phyloP scores from a whole-genome alignment of 2,888 invertebrate genomes.

The Eupithecia dodoneata region DNA sequence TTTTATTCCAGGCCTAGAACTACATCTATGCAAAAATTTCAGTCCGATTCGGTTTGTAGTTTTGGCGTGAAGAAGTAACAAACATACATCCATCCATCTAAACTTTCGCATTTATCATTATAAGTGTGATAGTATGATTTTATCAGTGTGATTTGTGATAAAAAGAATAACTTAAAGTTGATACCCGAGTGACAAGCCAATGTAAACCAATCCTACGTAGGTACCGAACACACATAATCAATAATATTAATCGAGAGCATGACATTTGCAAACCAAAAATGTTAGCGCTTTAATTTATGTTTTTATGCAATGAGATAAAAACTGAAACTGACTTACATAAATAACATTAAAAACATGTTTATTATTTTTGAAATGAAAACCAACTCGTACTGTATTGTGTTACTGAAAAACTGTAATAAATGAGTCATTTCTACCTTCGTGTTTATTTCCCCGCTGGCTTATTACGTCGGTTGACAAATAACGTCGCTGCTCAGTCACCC shows the following conservation, averaged over 20 bases:
- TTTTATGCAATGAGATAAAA: not conserved
- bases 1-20: no score
- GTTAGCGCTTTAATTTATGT: not conserved
- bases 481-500: slow-evolving; percentile 58
- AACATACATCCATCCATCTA: no score
- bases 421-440: not conserved
- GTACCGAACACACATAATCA: not conserved
- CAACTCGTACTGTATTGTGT: no score
- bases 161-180: not conserved
- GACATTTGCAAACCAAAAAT: not conserved
- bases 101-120: no score
- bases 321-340: not conserved
- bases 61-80: no score
- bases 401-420: not conserved
- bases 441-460: slow-evolving; percentile 14
- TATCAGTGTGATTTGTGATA: no score
- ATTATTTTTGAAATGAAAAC: not conserved
- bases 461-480: slow-evolving; percentile 52
- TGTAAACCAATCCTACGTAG: no score
- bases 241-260: not conserved
- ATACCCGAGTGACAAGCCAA: no score
- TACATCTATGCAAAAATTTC: no score
- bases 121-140: no score
- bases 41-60: no score
- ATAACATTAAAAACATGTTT: not conserved